These are phyloP conservation scores for Datnioides undecimradiatus DNA, from an alignment of 2,113 vertebrate genomes.

Conservation along the genomic window DNA sequence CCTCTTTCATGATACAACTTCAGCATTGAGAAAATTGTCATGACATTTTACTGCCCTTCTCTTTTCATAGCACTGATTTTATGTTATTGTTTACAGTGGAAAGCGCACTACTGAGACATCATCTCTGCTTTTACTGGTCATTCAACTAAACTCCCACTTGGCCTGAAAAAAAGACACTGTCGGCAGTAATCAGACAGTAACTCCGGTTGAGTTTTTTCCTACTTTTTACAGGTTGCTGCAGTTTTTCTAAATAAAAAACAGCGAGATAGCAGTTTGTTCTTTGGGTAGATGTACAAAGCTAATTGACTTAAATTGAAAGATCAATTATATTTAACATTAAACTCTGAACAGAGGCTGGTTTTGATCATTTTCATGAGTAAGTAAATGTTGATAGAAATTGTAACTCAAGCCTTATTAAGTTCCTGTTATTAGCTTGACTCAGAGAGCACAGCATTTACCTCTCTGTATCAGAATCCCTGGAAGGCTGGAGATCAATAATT, in stretches of 20 bases:
- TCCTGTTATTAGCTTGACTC: neutral
- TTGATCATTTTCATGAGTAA: neutral
- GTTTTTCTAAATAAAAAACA: neutral
- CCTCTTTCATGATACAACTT: neutral
- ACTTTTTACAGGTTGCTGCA: neutral
- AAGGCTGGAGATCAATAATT: neutral
- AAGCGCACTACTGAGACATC: neutral
- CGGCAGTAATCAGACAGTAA: conserved; percentile 1
- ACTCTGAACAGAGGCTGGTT: neutral
- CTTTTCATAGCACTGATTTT: conserved; percentile 9
- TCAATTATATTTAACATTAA: neutral
- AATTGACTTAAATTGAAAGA: neutral
- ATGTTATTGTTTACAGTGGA: conserved; percentile 25
- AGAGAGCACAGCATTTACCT: neutral
- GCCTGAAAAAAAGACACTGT: conserved; percentile 19
- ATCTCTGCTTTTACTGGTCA: neutral
- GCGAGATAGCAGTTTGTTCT: neutral
- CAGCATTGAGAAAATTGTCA: neutral
- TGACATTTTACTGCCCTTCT: neutral
- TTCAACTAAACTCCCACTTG: conserved; percentile 13
- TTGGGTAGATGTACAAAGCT: neutral
- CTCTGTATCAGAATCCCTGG: neutral
- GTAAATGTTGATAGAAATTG: neutral
- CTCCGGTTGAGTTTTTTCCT: neutral
- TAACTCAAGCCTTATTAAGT: neutral